Evolutionary conservation across 1,140 invertebrate species (phyloP).

Genomic region (Harlomillsia oculata): DNA sequence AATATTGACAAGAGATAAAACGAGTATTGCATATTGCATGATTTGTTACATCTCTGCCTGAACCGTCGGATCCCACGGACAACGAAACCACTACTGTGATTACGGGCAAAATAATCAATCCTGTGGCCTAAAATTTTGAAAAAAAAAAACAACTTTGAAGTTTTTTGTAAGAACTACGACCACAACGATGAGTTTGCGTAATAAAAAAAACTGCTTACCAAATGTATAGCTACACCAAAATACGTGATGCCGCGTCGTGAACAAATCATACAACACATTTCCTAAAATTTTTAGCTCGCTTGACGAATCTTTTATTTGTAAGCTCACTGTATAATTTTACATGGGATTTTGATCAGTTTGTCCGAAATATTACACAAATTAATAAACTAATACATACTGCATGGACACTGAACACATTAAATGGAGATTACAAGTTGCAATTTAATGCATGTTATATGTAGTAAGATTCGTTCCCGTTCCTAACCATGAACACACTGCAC

Average conservation of each 20-base stretch:
- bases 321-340: too few species aligned
- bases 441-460: too few species aligned
- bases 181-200: not conserved
- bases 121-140: not conserved
- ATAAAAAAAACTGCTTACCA: slow-evolving; percentile 8
- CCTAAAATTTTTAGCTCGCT: too few species aligned
- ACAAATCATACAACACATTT: slow-evolving; percentile 20
- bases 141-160: not conserved
- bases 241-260: slow-evolving; percentile 16
- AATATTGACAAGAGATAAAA: not conserved
- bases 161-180: not conserved
- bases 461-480: too few species aligned
- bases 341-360: too few species aligned
- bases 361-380: too few species aligned
- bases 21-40: not conserved
- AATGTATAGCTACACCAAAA: slow-evolving; percentile 18
- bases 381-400: too few species aligned
- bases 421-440: too few species aligned
- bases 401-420: too few species aligned
- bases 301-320: too few species aligned
- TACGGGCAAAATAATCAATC: slow-evolving; percentile 14
- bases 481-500: too few species aligned
- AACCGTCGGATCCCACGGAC: slow-evolving; percentile 10
- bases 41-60: slow-evolving; percentile 10
- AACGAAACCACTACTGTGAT: slow-evolving; percentile 8